Base-by-base conservation (phyloP, 2,113 vertebrate genomes). In the Xenus cinereus region DNA sequence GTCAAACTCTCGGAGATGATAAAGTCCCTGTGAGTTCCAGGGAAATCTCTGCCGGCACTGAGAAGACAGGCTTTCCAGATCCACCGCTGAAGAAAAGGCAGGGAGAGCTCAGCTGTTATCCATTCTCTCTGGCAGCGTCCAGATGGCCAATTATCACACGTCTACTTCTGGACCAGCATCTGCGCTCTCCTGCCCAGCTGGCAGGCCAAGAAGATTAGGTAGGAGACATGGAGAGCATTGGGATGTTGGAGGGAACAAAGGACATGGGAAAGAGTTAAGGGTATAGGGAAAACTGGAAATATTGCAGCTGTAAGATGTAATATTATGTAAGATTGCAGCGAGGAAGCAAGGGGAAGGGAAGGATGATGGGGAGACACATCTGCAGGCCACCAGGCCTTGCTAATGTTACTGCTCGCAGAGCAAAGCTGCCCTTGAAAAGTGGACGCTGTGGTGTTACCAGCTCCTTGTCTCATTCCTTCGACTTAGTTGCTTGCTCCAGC, bases 91-190 rank as follows among this genome's bases (percentile, higher is more conserved):
- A 94, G 95, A 75, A 79, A 87, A 95, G 81, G 91, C 93, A 82
- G 67, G 80, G 89, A 95, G 87, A 84, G 66, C 84, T 96, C 96
- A 96, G 96, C 95, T 96, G 96, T 94, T 96, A 84, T 73, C 96
- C 94, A 89, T 96, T 94, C 94, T 94, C 89, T 94, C 89, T 87
- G 91, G 94, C 89, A 73, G 87, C 2, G 9, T 96, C 93, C 95
- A 94, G 93, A 96, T 95, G 94, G 96, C 93, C 93, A 96, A 91
- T 96, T 97, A 97, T 96, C 91, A 96, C 95, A 96, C 91, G 2
- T 97, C 94, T 82, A 76, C 95, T 96, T 96, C 96, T 97, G 96
- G 96, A 97, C 32, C 87, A 94, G 84, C 94, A 95, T 96, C 93
- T 87, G 87, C 1, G 0, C 84, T 96, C 87, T 88, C n/a, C 87